Percentiles rank a stretch among this genome's conserved stretches.
phyloP scores from a whole-genome alignment of 1,140 invertebrate genomes.

The Achatina immaculata region DNA sequence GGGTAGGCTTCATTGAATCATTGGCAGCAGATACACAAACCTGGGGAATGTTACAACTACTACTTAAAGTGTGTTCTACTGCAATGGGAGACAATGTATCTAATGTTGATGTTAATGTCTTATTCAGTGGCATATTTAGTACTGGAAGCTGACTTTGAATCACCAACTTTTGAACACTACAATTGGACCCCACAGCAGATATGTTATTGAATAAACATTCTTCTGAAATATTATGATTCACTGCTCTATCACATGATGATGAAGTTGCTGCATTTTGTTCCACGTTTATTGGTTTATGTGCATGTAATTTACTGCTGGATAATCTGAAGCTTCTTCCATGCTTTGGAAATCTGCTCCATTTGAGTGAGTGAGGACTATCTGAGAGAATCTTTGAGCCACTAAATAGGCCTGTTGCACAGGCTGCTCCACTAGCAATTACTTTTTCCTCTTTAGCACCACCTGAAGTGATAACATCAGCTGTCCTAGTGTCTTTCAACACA shows the following conservation, averaged over 20 bases:
- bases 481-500: not conserved
- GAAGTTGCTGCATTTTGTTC: not conserved
- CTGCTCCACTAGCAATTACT: not conserved
- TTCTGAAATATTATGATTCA: not conserved
- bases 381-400: constrained; percentile 25
- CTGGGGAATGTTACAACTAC: not conserved
- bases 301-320: not conserved
- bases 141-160: constrained; percentile 6
- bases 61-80: not conserved
- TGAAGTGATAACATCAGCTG: not conserved
- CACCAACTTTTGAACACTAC: not conserved
- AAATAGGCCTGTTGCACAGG: constrained; percentile 23
- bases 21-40: not conserved
- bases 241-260: not conserved
- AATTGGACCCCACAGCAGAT: not conserved
- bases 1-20: not conserved
- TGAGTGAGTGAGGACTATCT: not conserved
- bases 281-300: not conserved
- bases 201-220: not conserved
- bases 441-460: not conserved
- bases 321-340: not conserved
- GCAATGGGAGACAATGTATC: not conserved
- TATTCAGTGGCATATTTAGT: not conserved
- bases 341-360: not conserved
- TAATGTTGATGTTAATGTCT: not conserved